phyloP scores from a whole-genome alignment of 2,888 invertebrate species.

The Lepidochitona cinerea region DNA sequence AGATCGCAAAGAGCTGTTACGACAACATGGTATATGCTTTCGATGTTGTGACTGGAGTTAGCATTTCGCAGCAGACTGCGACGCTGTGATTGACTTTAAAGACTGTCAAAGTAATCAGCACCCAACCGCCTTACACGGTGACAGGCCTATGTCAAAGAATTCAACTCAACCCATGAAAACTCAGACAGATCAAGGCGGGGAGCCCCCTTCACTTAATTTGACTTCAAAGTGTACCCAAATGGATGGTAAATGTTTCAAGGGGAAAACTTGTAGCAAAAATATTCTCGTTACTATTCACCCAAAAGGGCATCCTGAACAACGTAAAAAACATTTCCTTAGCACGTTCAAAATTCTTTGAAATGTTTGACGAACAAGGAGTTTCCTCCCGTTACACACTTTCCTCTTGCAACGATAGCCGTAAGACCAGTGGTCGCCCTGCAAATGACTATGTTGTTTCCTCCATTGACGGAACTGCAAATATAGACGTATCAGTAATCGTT shows the following conservation, averaged over 20 bases:
- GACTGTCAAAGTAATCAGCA: slow-evolving; percentile 26
- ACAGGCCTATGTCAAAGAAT: no score
- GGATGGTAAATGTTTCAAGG: not conserved
- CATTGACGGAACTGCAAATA: slow-evolving; percentile 10
- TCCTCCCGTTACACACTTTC: not conserved
- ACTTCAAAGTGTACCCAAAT: slow-evolving; percentile 3
- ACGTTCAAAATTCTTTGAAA: slow-evolving; percentile 3
- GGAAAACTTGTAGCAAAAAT: slow-evolving; percentile 13
- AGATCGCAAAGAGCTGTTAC: slow-evolving; percentile 19
- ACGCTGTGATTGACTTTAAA: slow-evolving; percentile 14
- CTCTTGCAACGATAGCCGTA: no score
- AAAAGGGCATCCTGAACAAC: slow-evolving; percentile 6
- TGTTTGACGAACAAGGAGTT: not conserved
- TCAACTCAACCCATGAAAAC: not conserved
- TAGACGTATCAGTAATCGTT: slow-evolving; percentile 24
- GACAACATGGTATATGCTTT: slow-evolving; percentile 23
- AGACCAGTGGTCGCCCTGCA: not conserved
- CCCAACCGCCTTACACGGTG: slow-evolving; percentile 16
- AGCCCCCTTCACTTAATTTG: not conserved
- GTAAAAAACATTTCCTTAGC: slow-evolving; percentile 14
- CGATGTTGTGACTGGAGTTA: slow-evolving; percentile 17
- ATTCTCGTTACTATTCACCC: no score
- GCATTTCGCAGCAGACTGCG: slow-evolving; percentile 20
- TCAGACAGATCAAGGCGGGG: not conserved
- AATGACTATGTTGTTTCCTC: slow-evolving; percentile 15